Conservation (phyloP, 2,888 invertebrate species). For the Beris chalybata region DNA sequence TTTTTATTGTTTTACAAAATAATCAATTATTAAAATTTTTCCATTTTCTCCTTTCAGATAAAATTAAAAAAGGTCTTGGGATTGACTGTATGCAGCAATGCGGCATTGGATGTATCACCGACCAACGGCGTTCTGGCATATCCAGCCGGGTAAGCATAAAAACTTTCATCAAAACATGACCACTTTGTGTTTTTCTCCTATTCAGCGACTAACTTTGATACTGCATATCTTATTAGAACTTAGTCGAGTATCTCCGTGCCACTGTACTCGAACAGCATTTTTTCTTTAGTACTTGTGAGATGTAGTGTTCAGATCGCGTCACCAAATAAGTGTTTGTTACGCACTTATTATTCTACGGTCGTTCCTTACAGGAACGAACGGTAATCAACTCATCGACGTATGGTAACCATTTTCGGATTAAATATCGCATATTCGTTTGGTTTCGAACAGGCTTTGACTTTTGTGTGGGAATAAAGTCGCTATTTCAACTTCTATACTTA, state of each 20-base stretch:
- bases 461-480: too few species aligned
- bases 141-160: constrained; percentile 87
- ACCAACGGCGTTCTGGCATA: constrained; percentile 88
- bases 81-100: constrained; percentile 90
- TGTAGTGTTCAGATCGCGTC: too few species aligned
- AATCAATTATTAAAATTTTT: background rate
- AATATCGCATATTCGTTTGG: too few species aligned
- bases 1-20: background rate
- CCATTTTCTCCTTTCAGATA: constrained; percentile 68
- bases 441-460: too few species aligned
- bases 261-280: constrained; percentile 22
- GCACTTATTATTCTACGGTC: constrained; percentile 22
- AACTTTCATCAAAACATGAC: constrained; percentile 1
- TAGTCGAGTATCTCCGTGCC: background rate
- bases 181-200: background rate
- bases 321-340: constrained; percentile 6
- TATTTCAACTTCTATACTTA: too few species aligned
- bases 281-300: background rate
- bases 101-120: constrained; percentile 86
- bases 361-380: constrained; percentile 17
- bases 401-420: constrained; percentile 18
- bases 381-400: constrained; percentile 21
- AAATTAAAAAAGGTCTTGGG: constrained; percentile 93
- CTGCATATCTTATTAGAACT: background rate
- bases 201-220: too few species aligned